Conservation (phyloP, 2,797 vertebrate species). For the Lemur catta region DNA sequence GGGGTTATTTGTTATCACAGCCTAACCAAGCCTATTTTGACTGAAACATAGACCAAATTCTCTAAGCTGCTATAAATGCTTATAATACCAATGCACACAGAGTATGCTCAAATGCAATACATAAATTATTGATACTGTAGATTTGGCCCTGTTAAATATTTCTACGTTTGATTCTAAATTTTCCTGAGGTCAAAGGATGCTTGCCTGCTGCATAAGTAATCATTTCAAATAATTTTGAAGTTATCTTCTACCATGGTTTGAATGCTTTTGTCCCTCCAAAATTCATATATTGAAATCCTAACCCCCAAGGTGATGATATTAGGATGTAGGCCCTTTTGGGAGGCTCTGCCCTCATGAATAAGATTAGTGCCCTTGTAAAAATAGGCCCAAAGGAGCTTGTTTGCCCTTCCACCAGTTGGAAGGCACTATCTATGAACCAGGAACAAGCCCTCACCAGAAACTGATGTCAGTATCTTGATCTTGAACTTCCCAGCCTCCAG, state of each 20-base stretch:
- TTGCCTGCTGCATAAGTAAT: background rate
- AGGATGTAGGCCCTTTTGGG: background rate
- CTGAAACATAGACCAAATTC: background rate
- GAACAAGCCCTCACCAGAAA: background rate
- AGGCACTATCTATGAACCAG: background rate
- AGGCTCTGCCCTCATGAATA: background rate
- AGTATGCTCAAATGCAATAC: background rate
- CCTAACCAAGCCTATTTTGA: background rate
- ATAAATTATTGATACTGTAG: background rate
- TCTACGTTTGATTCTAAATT: background rate
- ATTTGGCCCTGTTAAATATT: background rate
- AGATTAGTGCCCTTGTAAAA: background rate
- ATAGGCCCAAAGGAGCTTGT: background rate
- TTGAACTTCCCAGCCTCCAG: background rate
- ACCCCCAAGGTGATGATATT: background rate
- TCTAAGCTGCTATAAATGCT: background rate
- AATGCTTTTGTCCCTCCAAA: background rate
- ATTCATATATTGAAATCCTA: background rate
- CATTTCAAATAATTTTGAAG: background rate
- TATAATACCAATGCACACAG: background rate
- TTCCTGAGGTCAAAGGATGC: background rate
- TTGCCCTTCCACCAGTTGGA: background rate
- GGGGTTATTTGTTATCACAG: background rate
- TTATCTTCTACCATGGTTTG: background rate
- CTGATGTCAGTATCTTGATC: background rate